Percentiles rank a stretch among this genome's conserved stretches.
phyloP scores from a whole-genome alignment of 2,888 invertebrate genomes.

The Sisyra terminalis region DNA sequence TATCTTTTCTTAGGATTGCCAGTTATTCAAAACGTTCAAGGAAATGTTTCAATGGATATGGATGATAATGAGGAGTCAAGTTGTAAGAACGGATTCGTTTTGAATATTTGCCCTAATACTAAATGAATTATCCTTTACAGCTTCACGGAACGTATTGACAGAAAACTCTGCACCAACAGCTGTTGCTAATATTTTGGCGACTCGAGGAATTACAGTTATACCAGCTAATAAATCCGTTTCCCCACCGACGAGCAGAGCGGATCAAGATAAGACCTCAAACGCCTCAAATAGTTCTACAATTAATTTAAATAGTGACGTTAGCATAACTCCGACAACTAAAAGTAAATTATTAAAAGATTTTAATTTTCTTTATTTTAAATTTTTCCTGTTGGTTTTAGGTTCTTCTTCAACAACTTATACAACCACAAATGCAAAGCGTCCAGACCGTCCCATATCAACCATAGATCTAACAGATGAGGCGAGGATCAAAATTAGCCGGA shows the following conservation, averaged over 20 bases:
- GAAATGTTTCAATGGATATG: conserved; percentile 19
- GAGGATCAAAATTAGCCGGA: not conserved
- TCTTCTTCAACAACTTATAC: conserved; percentile 10
- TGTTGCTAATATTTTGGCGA: conserved; percentile 60
- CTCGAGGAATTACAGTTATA: conserved; percentile 62
- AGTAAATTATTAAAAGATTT: not conserved
- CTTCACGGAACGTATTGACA: conserved; percentile 15
- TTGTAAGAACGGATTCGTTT: no score
- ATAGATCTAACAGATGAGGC: conserved; percentile 2
- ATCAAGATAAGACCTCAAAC: conserved; percentile 16
- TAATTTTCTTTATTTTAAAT: conserved; percentile 5
- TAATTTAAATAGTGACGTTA: conserved; percentile 42
- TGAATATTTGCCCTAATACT: no score
- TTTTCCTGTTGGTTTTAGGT: conserved; percentile 5
- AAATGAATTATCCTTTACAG: conserved; percentile 19
- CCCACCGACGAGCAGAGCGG: conserved; percentile 22
- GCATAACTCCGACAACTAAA: conserved; percentile 34
- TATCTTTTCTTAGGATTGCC: conserved; percentile 37
- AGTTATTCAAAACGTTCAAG: conserved; percentile 58
- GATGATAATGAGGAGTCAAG: no score
- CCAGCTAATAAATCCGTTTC: conserved; percentile 34
- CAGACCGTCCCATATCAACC: conserved; percentile 26
- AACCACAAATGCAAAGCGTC: conserved; percentile 23
- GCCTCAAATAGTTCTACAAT: conserved; percentile 29
- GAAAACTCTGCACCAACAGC: conserved; percentile 36